phyloP scores from a whole-genome alignment of 2,113 vertebrate species.

The Alosa alosa region DNA sequence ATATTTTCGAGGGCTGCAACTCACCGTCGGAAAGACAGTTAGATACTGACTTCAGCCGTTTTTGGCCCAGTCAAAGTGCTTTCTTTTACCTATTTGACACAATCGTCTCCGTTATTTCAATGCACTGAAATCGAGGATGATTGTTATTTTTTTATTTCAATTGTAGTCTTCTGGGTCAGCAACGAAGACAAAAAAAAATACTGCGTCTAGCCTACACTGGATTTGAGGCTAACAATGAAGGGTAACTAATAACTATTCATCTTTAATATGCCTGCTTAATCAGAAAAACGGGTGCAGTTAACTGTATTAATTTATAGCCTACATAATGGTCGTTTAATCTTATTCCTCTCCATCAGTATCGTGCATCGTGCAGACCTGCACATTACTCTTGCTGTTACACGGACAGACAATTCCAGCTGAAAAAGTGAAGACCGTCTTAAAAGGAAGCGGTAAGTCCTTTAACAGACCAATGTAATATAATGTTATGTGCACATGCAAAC shows the following conservation, averaged over 20 bases:
- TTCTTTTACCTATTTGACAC: background rate
- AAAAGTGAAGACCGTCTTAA: background rate
- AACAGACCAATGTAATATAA: no score
- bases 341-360: background rate
- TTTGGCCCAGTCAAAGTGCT: background rate
- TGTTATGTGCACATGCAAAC: no score
- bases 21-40: background rate
- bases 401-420: background rate
- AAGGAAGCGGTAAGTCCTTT: background rate
- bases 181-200: background rate
- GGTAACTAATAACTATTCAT: background rate
- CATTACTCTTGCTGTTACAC: background rate
- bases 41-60: background rate
- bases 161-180: background rate
- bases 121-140: background rate
- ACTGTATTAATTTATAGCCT: background rate
- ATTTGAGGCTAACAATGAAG: slow-evolving; percentile 2
- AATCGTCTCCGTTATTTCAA: background rate
- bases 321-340: background rate
- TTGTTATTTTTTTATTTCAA: background rate
- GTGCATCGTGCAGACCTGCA: background rate
- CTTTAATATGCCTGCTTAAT: background rate
- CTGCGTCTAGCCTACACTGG: background rate
- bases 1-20: background rate
- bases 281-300: background rate